Evolutionary conservation across 2,888 invertebrate genomes (phyloP).

Genomic region (Dioctria rufipes): DNA sequence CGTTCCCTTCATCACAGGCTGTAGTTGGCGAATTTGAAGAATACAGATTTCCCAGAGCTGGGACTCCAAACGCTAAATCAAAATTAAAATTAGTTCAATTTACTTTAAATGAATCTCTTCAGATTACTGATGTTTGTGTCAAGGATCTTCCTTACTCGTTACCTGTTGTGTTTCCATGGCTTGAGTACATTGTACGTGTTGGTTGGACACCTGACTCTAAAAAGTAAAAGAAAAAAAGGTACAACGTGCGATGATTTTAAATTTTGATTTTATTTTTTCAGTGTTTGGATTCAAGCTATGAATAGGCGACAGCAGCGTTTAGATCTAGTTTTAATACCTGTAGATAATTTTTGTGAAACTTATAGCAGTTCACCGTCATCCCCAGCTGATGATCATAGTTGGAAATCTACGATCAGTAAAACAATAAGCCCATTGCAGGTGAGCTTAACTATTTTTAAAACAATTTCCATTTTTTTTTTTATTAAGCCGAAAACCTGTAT

Average conservation of each 20-base stretch:
- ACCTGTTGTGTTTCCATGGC: conserved; percentile 89
- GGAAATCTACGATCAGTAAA: conserved; percentile 69
- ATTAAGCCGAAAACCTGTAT: no score
- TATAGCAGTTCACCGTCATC: conserved; percentile 71
- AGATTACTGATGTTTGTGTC: conserved; percentile 83
- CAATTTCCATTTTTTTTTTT: not conserved
- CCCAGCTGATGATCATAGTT: conserved; percentile 70
- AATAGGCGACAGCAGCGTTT: conserved; percentile 89
- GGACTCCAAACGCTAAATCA: conserved; percentile 92
- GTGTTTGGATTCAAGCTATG: conserved; percentile 93
- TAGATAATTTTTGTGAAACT: conserved; percentile 80
- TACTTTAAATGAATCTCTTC: conserved; percentile 75
- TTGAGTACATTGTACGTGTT: conserved; percentile 94
- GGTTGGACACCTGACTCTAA: conserved; percentile 96
- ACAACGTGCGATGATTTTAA: not conserved
- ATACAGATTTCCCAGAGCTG: conserved; percentile 88
- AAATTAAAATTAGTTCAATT: conserved; percentile 89
- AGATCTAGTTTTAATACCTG: conserved; percentile 86
- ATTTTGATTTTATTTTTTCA: conserved; percentile 68
- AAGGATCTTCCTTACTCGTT: conserved; percentile 83
- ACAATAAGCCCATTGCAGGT: conserved; percentile 69
- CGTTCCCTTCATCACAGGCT: conserved; percentile 87
- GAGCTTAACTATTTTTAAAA: not conserved
- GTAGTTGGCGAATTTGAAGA: conserved; percentile 87
- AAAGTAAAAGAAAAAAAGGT: conserved; percentile 77